Evolutionary conservation across 2,113 vertebrate species (phyloP).

Genomic region (Cephalopholis sonnerati): DNA sequence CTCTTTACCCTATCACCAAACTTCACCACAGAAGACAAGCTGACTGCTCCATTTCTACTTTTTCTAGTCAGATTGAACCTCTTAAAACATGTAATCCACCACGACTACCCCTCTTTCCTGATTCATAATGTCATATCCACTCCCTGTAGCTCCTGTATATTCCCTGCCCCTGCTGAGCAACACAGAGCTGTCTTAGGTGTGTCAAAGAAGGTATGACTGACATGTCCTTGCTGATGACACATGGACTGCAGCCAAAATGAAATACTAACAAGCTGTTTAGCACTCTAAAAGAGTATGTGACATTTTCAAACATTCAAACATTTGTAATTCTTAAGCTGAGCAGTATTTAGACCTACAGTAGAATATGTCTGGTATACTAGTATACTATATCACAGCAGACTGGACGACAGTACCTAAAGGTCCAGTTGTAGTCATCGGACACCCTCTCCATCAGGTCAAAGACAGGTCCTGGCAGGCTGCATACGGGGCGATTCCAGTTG

Average conservation of each 20-base stretch:
- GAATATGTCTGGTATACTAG: too few species aligned
- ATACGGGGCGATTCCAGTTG: conserved; percentile 94
- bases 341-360: background rate
- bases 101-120: conserved; percentile 28
- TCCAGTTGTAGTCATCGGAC: conserved; percentile 96
- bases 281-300: too few species aligned
- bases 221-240: conserved; percentile 24
- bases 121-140: conserved; percentile 42
- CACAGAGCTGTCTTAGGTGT: conserved; percentile 25
- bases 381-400: background rate
- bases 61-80: conserved; percentile 60
- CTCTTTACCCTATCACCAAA: conserved; percentile 33
- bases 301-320: background rate
- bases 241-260: too few species aligned
- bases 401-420: conserved; percentile 88
- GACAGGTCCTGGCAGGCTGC: conserved; percentile 90
- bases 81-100: conserved; percentile 64
- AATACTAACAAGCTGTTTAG: too few species aligned
- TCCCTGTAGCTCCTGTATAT: conserved; percentile 40
- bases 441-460: conserved; percentile 94
- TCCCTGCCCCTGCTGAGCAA: conserved; percentile 38
- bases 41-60: conserved; percentile 42
- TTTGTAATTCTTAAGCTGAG: background rate
- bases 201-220: conserved; percentile 21
- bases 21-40: conserved; percentile 26